Evolutionary conservation across 1,140 invertebrate genomes (phyloP), one percentile per base, ranked within the genome.

Genomic region (Zeugodacus cucurbitae): DNA sequence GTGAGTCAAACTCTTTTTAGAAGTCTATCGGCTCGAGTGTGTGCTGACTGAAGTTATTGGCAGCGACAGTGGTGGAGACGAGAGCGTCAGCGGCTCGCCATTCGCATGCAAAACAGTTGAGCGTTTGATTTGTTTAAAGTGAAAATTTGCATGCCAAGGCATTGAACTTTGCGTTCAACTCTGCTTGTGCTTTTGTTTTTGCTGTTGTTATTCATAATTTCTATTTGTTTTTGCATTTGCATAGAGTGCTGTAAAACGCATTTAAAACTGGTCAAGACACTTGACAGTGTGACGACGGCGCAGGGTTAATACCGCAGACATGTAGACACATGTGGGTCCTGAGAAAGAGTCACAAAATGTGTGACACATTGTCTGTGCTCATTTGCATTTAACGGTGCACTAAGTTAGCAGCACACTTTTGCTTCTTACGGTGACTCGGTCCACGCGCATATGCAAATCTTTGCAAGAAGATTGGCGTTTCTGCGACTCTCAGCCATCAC

Each of bases 1-100:
- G 67, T 74, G 20, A 74, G 67, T 74, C 34, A 74, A 74, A 74
- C 20, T 37, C 34, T 74, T 74, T 74, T 74, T 74, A 41, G 67
- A 74, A 74, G 67, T 74, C 67, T 74, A 37, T 10, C 67, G 5
- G 32, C 34, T 37, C 67, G 58, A 67, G 22, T 67, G 62, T 32
- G 10, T 34, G 62, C 7, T 74, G 17, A 32, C 32, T 6, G 41
- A 14, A 41, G 34, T 17, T 11, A 34, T 67, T 34, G 32, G 14
- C 34, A 32, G 17, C 34, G 8, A 20, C 32, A 20, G 6, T 20
- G 20, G 34, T 20, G 7, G 14, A 20, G 34, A n/a, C 32, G 32
- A 29, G 3, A 1, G 8, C n/a, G 64, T 3, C 2, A 67, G 29
- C 29, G 48, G 10, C 5, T 62, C 22, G 34, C 17, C 17, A 41